A percentile compares a stretch with the other conserved stretches of the same genome.
These are phyloP conservation scores for Emydoidea blandingii DNA, from an alignment of 2,797 vertebrate species.

Conservation along the genomic window DNA sequence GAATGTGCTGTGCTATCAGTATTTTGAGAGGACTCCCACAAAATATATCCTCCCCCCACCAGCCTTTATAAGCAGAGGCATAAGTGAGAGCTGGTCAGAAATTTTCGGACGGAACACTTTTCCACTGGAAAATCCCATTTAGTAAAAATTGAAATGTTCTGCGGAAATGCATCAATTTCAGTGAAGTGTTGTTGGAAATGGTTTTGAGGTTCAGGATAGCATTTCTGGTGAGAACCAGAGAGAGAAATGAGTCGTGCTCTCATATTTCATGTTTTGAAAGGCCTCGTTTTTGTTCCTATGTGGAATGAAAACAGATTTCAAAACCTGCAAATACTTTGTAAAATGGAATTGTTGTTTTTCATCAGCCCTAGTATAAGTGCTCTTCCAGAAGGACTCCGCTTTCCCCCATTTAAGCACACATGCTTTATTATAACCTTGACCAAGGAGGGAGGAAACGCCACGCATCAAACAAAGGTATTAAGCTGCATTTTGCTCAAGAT, in stretches of 20 bases:
- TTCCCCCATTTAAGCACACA: not conserved
- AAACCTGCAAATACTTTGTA: not conserved
- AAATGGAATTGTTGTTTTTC: not conserved
- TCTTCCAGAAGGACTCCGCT: not conserved
- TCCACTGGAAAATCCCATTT: not conserved
- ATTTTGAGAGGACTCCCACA: not conserved
- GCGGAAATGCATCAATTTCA: not conserved
- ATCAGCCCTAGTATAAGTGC: not conserved
- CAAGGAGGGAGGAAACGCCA: not conserved
- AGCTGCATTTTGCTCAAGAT: not conserved
- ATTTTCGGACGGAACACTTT: not conserved
- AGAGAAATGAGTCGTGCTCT: not conserved
- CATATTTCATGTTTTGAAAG: not conserved
- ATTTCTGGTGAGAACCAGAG: not conserved
- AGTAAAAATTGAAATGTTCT: not conserved
- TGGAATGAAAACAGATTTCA: not conserved
- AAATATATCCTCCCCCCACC: not conserved
- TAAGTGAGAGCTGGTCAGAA: not conserved
- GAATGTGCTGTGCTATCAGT: not conserved
- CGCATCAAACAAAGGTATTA: not conserved
- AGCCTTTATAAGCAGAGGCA: not conserved
- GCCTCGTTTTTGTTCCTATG: not conserved
- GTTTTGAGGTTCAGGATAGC: not conserved
- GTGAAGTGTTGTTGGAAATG: not conserved
- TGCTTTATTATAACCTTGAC: not conserved